Evolutionary conservation across 2,888 invertebrate species (phyloP).

Genomic region (Acleris emargana): DNA sequence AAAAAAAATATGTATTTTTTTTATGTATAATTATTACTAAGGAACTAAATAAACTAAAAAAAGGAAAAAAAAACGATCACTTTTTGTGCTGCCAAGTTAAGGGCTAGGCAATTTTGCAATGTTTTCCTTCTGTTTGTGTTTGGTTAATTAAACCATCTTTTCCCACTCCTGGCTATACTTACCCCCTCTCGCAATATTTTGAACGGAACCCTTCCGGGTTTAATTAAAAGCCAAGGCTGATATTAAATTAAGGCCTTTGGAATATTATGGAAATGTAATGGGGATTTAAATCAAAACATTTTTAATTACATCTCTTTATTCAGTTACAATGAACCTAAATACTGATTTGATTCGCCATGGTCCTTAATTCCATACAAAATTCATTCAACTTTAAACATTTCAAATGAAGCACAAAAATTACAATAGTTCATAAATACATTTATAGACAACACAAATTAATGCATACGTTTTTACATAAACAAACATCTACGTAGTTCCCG

Average conservation of each 20-base stretch:
- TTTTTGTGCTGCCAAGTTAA: too few species aligned
- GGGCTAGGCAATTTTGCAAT: too few species aligned
- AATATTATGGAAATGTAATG: neutral
- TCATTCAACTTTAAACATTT: conserved; percentile 31
- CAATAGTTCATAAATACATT: conserved; percentile 1
- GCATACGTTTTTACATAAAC: conserved; percentile 17
- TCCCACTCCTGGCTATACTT: too few species aligned
- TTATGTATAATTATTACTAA: too few species aligned
- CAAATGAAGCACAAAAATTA: conserved; percentile 23
- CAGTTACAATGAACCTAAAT: conserved; percentile 49
- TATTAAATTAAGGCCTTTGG: neutral
- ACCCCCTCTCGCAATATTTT: too few species aligned
- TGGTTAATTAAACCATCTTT: too few species aligned
- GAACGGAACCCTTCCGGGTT: too few species aligned
- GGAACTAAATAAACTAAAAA: too few species aligned
- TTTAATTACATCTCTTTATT: conserved; percentile 47
- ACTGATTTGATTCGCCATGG: conserved; percentile 54
- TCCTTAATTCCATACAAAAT: conserved; percentile 39
- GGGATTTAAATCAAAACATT: conserved; percentile 40
- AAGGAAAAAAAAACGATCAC: too few species aligned
- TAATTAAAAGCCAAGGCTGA: neutral
- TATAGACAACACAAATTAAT: conserved; percentile 20
- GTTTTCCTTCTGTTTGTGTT: too few species aligned
- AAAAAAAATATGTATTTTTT: too few species aligned
- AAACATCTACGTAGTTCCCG: conserved; percentile 14